These are phyloP conservation scores for Chamaea fasciata DNA, from an alignment of 2,113 vertebrate genomes.

Conservation along the genomic window DNA sequence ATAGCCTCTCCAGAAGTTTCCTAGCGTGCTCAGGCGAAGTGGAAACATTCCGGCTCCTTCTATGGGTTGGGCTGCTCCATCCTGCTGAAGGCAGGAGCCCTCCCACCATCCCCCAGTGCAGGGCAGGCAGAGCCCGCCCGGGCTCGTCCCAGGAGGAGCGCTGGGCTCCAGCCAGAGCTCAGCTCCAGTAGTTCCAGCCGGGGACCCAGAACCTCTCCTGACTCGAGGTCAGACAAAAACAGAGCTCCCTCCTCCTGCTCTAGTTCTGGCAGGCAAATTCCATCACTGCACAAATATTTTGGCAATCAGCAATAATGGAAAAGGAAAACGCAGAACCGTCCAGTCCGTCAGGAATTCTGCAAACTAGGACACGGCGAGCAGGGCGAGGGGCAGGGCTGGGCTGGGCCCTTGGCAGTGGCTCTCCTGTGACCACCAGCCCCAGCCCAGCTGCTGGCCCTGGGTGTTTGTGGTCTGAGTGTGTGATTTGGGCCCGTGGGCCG, in stretches of 20 bases:
- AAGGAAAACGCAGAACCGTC: conserved; percentile 31
- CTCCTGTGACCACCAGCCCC: background rate
- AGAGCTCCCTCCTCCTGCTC: conserved; percentile 52
- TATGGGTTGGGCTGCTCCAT: background rate
- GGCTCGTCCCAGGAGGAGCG: background rate
- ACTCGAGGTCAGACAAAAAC: conserved; percentile 25
- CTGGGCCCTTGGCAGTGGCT: background rate
- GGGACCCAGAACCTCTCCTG: conserved; percentile 28
- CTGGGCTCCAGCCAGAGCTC: conserved; percentile 5
- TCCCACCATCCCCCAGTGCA: background rate
- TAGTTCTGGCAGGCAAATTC: conserved; percentile 58
- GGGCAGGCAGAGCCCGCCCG: background rate
- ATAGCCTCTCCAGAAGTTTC: conserved; percentile 10
- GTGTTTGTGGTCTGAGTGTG: background rate
- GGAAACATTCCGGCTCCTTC: conserved; percentile 31
- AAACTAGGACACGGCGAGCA: background rate
- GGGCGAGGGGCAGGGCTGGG: background rate
- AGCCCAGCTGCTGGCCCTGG: background rate
- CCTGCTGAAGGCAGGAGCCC: background rate
- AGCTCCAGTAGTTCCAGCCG: background rate
- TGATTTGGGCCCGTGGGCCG: background rate
- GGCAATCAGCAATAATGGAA: conserved; percentile 34
- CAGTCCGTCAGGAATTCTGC: background rate
- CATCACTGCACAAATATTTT: conserved; percentile 61
- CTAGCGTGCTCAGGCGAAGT: background rate